Conservation (phyloP, 1,140 invertebrate species). For the Lethocerus indicus region DNA sequence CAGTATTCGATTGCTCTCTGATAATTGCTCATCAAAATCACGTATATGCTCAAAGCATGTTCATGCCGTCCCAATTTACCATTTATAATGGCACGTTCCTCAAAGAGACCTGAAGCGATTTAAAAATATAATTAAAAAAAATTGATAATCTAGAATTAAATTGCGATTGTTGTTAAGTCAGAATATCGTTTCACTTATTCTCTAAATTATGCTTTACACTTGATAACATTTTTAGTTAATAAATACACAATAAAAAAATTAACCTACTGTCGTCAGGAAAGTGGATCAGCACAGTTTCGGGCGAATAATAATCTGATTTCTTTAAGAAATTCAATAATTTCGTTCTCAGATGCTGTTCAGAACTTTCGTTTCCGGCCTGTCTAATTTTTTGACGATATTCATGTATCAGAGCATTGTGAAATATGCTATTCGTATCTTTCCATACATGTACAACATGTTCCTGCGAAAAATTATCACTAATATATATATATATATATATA, state of each 20-base stretch:
- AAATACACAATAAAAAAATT: conserved; percentile 1
- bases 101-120: conserved; percentile 43
- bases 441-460: conserved; percentile 85
- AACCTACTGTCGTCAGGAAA: conserved; percentile 61
- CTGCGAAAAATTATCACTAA: conserved; percentile 20
- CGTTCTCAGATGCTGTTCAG: conserved; percentile 41
- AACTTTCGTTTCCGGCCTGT: conserved; percentile 36
- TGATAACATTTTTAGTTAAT: not conserved
- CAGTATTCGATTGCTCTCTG: conserved; percentile 73
- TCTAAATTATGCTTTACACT: not conserved
- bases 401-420: conserved; percentile 81
- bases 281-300: conserved; percentile 72
- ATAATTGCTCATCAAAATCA: conserved; percentile 63
- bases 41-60: conserved; percentile 79
- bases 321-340: conserved; percentile 75
- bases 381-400: conserved; percentile 58
- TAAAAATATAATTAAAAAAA: conserved; percentile 6
- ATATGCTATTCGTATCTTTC: conserved; percentile 67
- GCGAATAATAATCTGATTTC: conserved; percentile 63
- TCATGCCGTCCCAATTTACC: conserved; percentile 76
- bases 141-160: not conserved
- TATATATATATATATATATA: not conserved
- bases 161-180: not conserved
- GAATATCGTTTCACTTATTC: not conserved
- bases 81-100: conserved; percentile 84